These are phyloP conservation scores for Calyptommatus sinebrachiatus DNA, from an alignment of 2,113 vertebrate genomes.

Conservation along the genomic window DNA sequence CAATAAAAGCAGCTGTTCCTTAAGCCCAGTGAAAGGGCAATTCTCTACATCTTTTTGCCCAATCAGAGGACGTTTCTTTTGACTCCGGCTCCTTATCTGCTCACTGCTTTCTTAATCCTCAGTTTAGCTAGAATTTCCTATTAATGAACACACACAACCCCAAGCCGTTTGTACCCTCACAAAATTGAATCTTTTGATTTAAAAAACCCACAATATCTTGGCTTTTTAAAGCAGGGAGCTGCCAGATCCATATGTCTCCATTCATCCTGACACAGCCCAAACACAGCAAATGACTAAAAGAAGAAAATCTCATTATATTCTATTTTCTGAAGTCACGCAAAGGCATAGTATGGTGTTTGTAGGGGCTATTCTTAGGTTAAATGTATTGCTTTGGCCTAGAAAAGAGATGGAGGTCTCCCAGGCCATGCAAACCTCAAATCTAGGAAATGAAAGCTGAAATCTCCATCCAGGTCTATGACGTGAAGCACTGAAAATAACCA, in stretches of 20 bases:
- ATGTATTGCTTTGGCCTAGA: too few relatives aligned
- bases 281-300: neutral
- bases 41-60: neutral
- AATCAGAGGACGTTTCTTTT: conserved; percentile 11
- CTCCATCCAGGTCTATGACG: too few relatives aligned
- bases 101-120: conserved; percentile 37
- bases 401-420: too few relatives aligned
- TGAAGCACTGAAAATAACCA: too few relatives aligned
- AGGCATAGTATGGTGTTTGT: too few relatives aligned
- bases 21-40: neutral
- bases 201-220: neutral
- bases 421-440: too few relatives aligned
- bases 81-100: conserved; percentile 19
- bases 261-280: neutral
- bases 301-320: neutral
- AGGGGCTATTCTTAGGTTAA: too few relatives aligned
- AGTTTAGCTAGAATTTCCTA: conserved; percentile 26
- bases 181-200: neutral
- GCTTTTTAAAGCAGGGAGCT: rapidly evolving
- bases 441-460: too few relatives aligned
- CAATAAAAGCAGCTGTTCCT: neutral
- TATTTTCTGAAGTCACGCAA: too few relatives aligned
- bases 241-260: neutral
- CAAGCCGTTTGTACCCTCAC: conserved; percentile 12
- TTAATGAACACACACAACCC: neutral